These are phyloP conservation scores for Progne subis DNA, from an alignment of 2,113 vertebrate species.

Conservation along the genomic window DNA sequence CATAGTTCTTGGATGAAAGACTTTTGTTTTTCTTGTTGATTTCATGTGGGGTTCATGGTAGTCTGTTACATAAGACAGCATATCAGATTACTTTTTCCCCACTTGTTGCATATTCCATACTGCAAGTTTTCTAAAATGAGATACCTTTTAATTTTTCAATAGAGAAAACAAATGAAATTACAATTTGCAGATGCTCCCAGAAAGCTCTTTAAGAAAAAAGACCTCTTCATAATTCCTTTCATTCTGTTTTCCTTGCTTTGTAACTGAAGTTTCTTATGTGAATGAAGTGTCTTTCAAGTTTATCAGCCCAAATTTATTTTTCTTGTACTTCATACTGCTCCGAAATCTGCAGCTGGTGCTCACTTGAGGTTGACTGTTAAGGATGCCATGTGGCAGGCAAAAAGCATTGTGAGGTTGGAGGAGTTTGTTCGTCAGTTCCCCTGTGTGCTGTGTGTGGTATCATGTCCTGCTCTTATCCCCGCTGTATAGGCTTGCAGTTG, in stretches of 20 bases:
- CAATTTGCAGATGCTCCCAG: neutral
- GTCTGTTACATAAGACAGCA: accelerated
- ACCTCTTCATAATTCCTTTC: neutral
- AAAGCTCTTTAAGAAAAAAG: neutral
- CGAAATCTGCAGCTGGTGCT: neutral
- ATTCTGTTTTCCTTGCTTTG: neutral
- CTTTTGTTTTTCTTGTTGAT: neutral
- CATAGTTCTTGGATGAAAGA: neutral
- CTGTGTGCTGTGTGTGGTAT: accelerated
- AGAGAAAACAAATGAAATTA: neutral
- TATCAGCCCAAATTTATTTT: neutral
- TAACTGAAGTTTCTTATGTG: neutral
- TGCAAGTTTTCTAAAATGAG: neutral
- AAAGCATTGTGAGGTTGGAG: accelerated
- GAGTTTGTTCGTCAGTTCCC: too few species aligned
- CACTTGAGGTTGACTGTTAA: accelerated
- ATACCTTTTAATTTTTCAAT: neutral
- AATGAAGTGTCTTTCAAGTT: neutral
- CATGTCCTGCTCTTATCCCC: accelerated
- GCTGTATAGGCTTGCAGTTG: accelerated
- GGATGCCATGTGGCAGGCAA: neutral
- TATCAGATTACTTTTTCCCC: neutral
- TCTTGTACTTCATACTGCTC: neutral
- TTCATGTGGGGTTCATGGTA: neutral
- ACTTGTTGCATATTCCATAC: neutral